Evolutionary conservation across 2,797 vertebrate genomes (phyloP).

Genomic region (Chelon auratus): DNA sequence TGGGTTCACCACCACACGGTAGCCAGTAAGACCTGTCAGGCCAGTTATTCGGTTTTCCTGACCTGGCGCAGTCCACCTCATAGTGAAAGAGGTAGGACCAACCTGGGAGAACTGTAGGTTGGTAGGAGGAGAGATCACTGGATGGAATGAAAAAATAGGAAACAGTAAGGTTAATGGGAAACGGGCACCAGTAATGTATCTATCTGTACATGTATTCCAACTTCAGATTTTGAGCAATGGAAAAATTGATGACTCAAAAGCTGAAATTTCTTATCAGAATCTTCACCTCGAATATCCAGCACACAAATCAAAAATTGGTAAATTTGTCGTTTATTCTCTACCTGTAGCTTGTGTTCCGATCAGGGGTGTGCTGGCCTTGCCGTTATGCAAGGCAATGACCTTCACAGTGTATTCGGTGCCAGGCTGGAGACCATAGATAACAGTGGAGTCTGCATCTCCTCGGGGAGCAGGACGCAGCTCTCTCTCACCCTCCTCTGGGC

Average conservation of each 20-base stretch:
- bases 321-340: slow-evolving; percentile 60
- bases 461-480: slow-evolving; percentile 92
- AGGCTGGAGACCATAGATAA: slow-evolving; percentile 92
- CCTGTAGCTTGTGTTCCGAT: slow-evolving; percentile 95
- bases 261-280: too few relatives aligned
- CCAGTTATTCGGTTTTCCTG: slow-evolving; percentile 89
- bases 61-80: slow-evolving; percentile 88
- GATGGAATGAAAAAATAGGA: neutral
- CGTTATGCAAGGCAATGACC: slow-evolving; percentile 94
- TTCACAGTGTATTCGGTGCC: slow-evolving; percentile 98
- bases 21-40: slow-evolving; percentile 88
- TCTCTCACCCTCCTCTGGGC: slow-evolving; percentile 93
- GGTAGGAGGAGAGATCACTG: slow-evolving; percentile 93
- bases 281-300: neutral
- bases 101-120: slow-evolving; percentile 90
- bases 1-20: slow-evolving; percentile 92
- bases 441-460: slow-evolving; percentile 90
- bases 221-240: neutral
- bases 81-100: slow-evolving; percentile 88
- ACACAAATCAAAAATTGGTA: neutral
- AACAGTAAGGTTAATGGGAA: neutral
- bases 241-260: neutral
- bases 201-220: neutral
- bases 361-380: slow-evolving; percentile 92
- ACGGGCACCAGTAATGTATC: neutral